A percentile compares a stretch with the other conserved stretches of the same genome.
phyloP scores from a whole-genome alignment of 2,797 vertebrate species.

The Argyrosomus regius region DNA sequence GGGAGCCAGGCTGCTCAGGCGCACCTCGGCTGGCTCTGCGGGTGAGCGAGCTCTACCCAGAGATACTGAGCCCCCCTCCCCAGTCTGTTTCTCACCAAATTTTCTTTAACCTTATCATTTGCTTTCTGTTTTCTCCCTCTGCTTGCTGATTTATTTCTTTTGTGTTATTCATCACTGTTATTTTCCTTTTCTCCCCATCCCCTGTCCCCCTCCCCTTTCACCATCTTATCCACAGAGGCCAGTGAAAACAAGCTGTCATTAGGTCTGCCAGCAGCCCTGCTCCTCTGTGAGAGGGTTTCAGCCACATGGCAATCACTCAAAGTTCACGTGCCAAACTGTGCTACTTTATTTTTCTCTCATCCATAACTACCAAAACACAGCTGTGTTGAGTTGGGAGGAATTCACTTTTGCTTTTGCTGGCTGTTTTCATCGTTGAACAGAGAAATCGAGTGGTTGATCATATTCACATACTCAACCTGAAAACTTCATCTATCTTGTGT shows the following conservation, averaged over 20 bases:
- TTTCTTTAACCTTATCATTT: slow-evolving; percentile 36
- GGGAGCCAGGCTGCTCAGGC: slow-evolving; percentile 70
- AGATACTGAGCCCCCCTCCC: slow-evolving; percentile 74
- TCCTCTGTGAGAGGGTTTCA: slow-evolving; percentile 28
- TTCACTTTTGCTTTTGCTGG: slow-evolving; percentile 22
- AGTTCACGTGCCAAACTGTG: slow-evolving; percentile 70
- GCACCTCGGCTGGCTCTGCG: slow-evolving; percentile 80
- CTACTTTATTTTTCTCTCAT: slow-evolving; percentile 30
- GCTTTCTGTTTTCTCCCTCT: slow-evolving; percentile 18
- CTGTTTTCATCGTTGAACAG: slow-evolving; percentile 8
- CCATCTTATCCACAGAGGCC: slow-evolving; percentile 36
- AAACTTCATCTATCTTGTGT: neutral
- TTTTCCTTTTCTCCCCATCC: slow-evolving; percentile 36
- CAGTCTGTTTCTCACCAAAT: slow-evolving; percentile 17
- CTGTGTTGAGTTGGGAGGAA: slow-evolving; percentile 27
- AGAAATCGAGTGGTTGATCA: slow-evolving; percentile 28
- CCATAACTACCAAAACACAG: slow-evolving; percentile 32
- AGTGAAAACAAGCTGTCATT: slow-evolving; percentile 70
- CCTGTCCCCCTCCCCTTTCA: slow-evolving; percentile 7
- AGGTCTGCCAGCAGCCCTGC: slow-evolving; percentile 49
- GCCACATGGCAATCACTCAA: slow-evolving; percentile 61
- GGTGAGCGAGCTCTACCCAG: slow-evolving; percentile 86
- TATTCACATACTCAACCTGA: slow-evolving; percentile 5
- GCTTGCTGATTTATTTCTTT: slow-evolving; percentile 33
- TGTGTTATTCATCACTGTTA: slow-evolving; percentile 24